Evolutionary conservation across 2,113 vertebrate species (phyloP).

Genomic region (Oncorhynchus gorbuscha): DNA sequence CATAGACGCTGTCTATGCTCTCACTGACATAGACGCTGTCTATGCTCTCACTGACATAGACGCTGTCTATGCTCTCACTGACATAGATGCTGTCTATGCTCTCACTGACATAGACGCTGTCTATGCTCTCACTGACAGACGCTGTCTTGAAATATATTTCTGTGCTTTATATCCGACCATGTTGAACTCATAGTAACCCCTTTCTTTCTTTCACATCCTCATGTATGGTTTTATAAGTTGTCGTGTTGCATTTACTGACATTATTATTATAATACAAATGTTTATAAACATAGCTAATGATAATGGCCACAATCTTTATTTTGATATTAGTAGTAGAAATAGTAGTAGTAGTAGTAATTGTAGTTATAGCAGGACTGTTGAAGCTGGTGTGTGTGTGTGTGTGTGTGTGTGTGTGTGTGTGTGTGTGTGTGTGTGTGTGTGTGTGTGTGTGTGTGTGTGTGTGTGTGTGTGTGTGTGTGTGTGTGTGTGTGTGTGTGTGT

Average conservation of each 20-base stretch:
- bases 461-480: no score
- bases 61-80: not conserved
- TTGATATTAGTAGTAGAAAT: not conserved
- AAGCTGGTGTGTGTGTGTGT: not conserved
- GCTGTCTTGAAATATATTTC: not conserved
- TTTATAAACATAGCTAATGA: conserved; percentile 7
- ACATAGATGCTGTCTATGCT: not conserved
- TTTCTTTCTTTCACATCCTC: not conserved
- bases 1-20: no score
- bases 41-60: not conserved
- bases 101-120: no score
- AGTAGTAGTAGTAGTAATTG: not conserved
- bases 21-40: no score
- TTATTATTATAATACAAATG: not conserved
- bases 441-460: no score
- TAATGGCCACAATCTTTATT: conserved; percentile 12
- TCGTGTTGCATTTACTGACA: not conserved
- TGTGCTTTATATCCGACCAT: not conserved
- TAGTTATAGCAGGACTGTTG: not conserved
- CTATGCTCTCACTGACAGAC: no score
- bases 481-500: no score
- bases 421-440: no score
- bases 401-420: no score
- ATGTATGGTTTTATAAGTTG: not conserved
- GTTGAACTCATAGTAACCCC: not conserved